Evolutionary conservation across 2,797 vertebrate species (phyloP), one percentile per base, ranked within the genome.

Genomic region (Ataeniobius toweri): DNA sequence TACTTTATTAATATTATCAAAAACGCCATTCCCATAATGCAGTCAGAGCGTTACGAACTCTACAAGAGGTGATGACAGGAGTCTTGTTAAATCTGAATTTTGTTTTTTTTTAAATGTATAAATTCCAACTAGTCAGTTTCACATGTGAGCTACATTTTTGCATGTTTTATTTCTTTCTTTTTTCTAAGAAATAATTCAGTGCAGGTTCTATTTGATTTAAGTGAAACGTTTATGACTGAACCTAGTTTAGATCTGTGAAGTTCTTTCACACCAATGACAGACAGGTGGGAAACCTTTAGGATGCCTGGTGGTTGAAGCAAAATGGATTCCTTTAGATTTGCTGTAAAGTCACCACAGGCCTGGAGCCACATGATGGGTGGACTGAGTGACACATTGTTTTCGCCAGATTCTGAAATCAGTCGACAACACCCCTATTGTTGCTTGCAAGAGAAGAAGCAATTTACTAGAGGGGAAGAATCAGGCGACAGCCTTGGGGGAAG

Each of bases 301-400:
- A 63, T 77, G 76, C 70, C 56, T 53, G 73, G n/a, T 56, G 65
- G 63, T 85, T 83, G 46, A 74, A 76, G 75, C 51, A 77, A 36
- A 53, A 51, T 74, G 5, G 6, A 69, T 74, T 72, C 58, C 75
- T 77, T 79, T 9, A 78, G 24, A 86, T 84, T 88, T 82, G 67
- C 44, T 14, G 75, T 67, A 28, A 81, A 55, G 39, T 71, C 51
- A n/a, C 73, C 70, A 75, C 81, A 53, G 83, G 81, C 70, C 79
- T 4, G 2, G 74, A 92, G 88, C 80, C 36, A 77, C 72, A 68
- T 86, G 83, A 85, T 83, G 79, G 86, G 92, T 86, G 77, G 73
- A 86, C 58, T 88, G 85, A 93, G 44, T 80, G 80, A 81, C 76
- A 80, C 44, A 3, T 77, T 80, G 80, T 80, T 91, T 80, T 79